Base-by-base conservation (phyloP, 2,888 invertebrate species). In the Campoplex capitator region DNA sequence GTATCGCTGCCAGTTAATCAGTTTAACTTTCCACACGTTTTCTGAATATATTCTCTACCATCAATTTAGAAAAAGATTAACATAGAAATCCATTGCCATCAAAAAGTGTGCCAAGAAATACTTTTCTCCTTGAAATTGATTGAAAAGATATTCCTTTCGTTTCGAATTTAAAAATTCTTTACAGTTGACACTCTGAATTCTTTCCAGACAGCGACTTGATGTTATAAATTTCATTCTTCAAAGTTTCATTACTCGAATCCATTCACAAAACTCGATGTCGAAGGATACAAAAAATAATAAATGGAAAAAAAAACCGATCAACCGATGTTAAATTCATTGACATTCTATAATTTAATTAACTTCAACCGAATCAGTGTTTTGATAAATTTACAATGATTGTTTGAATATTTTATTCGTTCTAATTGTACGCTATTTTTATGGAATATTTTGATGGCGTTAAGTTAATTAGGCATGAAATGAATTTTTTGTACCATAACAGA, bases 1-100 rank as follows among this genome's bases (percentile, higher is more conserved):
- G 65, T 84, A 84, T 81, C 86, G 81, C 42, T 28, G 42, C 56
- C 84, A 77, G 48, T 84, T 74, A 84, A 86, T 84, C 84, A 78
- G 81, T 58, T 77, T 68, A 86, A 84, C 86, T 86, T 87, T 87
- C 85, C 75, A 75, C 82, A 82, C 54, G 58, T 87, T 85, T 85
- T 81, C 84, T 86, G 62, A 51, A 32, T 38, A 54, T 56, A 54
- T 75, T 68, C 84, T 35, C 68, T 77, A 54, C 32, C 67, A 75
- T 73, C 28, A 74, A 58, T 23, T 58, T 51, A 23, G 18, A 13
- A 71, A 18, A 73, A 58, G 9, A 23, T 35, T 58, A 23, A 51
- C 71, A 62, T 23, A 62, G 4, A 16, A 7, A 32, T 62, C 32
- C 32, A 28, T 16, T 32, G 2, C 32, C 62, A 32, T 16, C 62